Conservation (phyloP, 2,797 vertebrate genomes). For the Darevskia nairensis region DNA sequence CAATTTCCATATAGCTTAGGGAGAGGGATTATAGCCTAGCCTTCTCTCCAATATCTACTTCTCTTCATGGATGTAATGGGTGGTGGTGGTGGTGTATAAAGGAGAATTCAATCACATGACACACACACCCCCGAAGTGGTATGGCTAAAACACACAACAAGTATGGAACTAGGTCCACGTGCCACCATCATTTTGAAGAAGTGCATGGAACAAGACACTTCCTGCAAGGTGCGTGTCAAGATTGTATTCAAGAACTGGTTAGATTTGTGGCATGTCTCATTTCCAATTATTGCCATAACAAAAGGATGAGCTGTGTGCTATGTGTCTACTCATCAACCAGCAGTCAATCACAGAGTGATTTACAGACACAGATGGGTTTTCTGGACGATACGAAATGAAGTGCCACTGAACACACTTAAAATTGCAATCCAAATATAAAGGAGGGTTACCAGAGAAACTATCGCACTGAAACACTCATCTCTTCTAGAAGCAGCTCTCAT, state of each 20-base stretch:
- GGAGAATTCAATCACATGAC: not conserved
- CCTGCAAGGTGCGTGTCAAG: not conserved
- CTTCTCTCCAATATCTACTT: not conserved
- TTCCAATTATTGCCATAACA: slow-evolving; percentile 12
- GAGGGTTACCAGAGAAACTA: not conserved
- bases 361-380: not conserved
- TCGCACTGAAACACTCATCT: slow-evolving; percentile 10
- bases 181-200: not conserved
- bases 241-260: not conserved
- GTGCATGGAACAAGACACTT: not conserved
- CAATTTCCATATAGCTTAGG: not conserved
- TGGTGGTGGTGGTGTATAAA: not conserved
- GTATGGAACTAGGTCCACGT: too few species aligned
- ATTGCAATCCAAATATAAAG: slow-evolving; percentile 17
- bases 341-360: slow-evolving; percentile 1
- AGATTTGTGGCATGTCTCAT: rapidly evolving
- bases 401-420: slow-evolving; percentile 2
- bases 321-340: not conserved
- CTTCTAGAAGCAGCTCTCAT: not conserved
- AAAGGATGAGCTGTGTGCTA: not conserved
- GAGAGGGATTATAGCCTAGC: not conserved
- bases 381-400: not conserved
- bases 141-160: not conserved
- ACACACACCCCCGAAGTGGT: not conserved
- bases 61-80: not conserved